Evolutionary conservation across 2,888 invertebrate genomes (phyloP).

Genomic region (Prosopocoilus inquinatus): DNA sequence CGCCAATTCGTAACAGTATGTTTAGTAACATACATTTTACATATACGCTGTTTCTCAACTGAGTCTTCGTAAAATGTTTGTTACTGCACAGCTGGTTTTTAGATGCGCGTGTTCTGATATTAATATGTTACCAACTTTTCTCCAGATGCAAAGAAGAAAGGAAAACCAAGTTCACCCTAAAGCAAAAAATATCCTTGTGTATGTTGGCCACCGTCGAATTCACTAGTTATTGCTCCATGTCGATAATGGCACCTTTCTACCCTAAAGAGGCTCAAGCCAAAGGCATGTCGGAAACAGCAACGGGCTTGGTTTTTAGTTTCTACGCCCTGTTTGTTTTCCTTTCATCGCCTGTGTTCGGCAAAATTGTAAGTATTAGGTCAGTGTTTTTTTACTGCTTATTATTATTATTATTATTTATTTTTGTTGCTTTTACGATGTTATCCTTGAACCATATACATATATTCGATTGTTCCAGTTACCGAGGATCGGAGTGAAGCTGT

Average conservation of each 20-base stretch:
- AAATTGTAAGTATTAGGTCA: slow-evolving; percentile 59
- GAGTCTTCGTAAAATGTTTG: too few species aligned
- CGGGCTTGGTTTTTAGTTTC: slow-evolving; percentile 75
- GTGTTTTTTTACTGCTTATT: background rate
- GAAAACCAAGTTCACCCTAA: slow-evolving; percentile 48
- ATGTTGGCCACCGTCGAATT: slow-evolving; percentile 70
- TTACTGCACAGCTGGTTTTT: too few species aligned
- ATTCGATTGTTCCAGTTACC: slow-evolving; percentile 59
- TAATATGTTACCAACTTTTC: background rate
- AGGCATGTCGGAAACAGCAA: slow-evolving; percentile 66
- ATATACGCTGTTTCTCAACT: too few species aligned
- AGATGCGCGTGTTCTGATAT: too few species aligned
- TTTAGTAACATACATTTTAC: too few species aligned
- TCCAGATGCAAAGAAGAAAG: slow-evolving; percentile 1
- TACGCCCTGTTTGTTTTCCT: slow-evolving; percentile 75
- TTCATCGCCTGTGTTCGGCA: slow-evolving; percentile 72
- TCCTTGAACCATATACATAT: too few species aligned
- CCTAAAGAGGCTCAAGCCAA: slow-evolving; percentile 69
- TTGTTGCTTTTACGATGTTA: too few species aligned
- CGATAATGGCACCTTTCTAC: slow-evolving; percentile 79
- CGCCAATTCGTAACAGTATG: too few species aligned
- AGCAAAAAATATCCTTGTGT: slow-evolving; percentile 59
- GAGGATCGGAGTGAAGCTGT: slow-evolving; percentile 67
- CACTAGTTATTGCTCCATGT: slow-evolving; percentile 75
- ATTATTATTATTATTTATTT: too few species aligned